A percentile compares a stretch with the other conserved stretches of the same genome.
phyloP scores from a whole-genome alignment of 2,888 invertebrate genomes.

The Papilio protenor region DNA sequence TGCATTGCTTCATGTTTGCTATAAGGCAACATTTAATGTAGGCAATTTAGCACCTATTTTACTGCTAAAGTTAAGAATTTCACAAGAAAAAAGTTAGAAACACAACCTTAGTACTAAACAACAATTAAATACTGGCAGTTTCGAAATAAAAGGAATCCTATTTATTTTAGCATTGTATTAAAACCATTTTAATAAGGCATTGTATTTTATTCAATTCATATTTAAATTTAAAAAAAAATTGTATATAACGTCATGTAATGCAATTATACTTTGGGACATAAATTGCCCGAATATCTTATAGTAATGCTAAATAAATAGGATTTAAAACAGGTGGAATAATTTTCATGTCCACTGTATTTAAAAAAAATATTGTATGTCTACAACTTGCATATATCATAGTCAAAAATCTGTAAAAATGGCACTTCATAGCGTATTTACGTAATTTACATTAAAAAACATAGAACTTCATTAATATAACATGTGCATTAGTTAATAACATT shows the following conservation, averaged over 20 bases:
- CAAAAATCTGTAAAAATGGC: neutral
- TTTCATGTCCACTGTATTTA: conserved; percentile 4
- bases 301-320: conserved; percentile 1
- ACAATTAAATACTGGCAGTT: conserved; percentile 76
- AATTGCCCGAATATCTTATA: neutral
- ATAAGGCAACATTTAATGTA: conserved; percentile 1
- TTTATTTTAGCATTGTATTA: conserved; percentile 36
- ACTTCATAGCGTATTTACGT: neutral
- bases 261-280: neutral
- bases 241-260: neutral
- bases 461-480: neutral
- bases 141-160: conserved; percentile 37
- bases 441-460: neutral
- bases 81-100: conserved; percentile 52
- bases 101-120: conserved; percentile 72
- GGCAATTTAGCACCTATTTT: conserved; percentile 40
- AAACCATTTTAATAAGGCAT: neutral
- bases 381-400: neutral
- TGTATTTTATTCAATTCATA: neutral
- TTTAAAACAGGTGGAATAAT: conserved; percentile 39
- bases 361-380: neutral
- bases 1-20: conserved; percentile 12
- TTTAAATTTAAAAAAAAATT: neutral
- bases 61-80: conserved; percentile 45
- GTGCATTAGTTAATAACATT: conserved; percentile 10